Percentiles rank a stretch among this genome's conserved stretches.
Evolutionary conservation across 2,888 invertebrate species (phyloP).

Genomic region (Eucera pruinosa): DNA sequence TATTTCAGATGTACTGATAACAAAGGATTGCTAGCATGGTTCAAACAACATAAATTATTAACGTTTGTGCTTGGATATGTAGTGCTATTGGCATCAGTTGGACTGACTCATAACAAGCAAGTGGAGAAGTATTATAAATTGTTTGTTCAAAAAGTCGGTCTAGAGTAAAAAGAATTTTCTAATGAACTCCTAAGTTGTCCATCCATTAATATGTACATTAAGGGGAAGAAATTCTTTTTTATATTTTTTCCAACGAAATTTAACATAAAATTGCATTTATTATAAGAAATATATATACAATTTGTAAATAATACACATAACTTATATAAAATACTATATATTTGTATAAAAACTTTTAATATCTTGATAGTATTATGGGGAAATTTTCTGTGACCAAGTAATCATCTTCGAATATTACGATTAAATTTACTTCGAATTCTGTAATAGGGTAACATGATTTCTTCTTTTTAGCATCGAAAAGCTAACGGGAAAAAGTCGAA

Average conservation of each 20-base stretch:
- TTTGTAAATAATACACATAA: slow-evolving; percentile 52
- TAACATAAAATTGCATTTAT: slow-evolving; percentile 44
- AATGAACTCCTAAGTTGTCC: slow-evolving; percentile 19
- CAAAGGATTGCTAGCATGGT: slow-evolving; percentile 85
- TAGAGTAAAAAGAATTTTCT: slow-evolving; percentile 68
- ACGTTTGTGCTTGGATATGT: slow-evolving; percentile 88
- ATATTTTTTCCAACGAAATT: slow-evolving; percentile 27
- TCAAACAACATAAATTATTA: slow-evolving; percentile 87
- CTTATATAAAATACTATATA: slow-evolving; percentile 46
- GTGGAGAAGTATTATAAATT: slow-evolving; percentile 88
- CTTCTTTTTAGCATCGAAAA: slow-evolving; percentile 1
- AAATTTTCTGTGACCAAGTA: slow-evolving; percentile 98
- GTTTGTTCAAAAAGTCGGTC: slow-evolving; percentile 82
- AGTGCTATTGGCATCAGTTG: slow-evolving; percentile 87
- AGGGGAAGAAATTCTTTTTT: slow-evolving; percentile 33
- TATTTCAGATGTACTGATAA: slow-evolving; percentile 72
- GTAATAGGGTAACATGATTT: slow-evolving; percentile 83
- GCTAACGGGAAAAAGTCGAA: slow-evolving; percentile 34
- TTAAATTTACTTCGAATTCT: slow-evolving; percentile 98
- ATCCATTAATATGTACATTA: slow-evolving; percentile 31
- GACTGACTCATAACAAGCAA: slow-evolving; percentile 88
- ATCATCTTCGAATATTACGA: slow-evolving; percentile 96
- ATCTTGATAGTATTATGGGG: slow-evolving; percentile 88
- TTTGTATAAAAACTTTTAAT: slow-evolving; percentile 77
- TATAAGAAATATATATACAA: slow-evolving; percentile 43